Percentiles rank a stretch among this genome's conserved stretches.
These are phyloP conservation scores for Nerophis ophidion DNA, from an alignment of 2,113 vertebrate genomes.

Conservation along the genomic window DNA sequence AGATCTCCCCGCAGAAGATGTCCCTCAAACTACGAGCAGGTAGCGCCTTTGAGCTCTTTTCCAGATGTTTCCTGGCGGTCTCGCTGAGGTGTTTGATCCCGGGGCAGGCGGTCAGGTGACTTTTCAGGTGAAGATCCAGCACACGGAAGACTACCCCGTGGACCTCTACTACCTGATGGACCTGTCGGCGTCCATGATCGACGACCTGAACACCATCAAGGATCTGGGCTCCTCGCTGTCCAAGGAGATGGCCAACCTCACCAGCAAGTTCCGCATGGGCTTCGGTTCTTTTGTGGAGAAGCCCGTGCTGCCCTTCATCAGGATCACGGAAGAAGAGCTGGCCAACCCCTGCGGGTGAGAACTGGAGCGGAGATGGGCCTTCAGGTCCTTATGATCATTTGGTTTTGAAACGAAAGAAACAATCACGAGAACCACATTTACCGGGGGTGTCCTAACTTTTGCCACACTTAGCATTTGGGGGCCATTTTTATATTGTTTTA, in stretches of 20 bases:
- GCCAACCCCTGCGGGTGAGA: constrained; percentile 90
- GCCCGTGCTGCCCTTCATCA: constrained; percentile 90
- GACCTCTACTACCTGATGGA: constrained; percentile 99
- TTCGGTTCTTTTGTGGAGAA: constrained; percentile 99
- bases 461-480: too few species aligned
- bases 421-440: too few species aligned
- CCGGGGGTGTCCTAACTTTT: too few species aligned
- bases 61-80: constrained; percentile 1
- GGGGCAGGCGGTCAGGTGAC: constrained; percentile 77
- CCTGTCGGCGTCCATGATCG: constrained; percentile 91
- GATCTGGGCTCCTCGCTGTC: constrained; percentile 86
- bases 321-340: constrained; percentile 79
- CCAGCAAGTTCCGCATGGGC: constrained; percentile 93
- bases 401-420: too few species aligned
- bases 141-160: constrained; percentile 91
- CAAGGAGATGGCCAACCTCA: constrained; percentile 89
- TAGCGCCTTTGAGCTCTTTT: constrained; percentile 38
- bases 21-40: constrained; percentile 82
- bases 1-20: constrained; percentile 90
- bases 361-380: not conserved
- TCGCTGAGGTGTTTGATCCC: not conserved
- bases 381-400: too few species aligned
- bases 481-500: too few species aligned
- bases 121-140: constrained; percentile 86
- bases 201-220: constrained; percentile 89